These are phyloP conservation scores for Onychostoma macrolepis DNA, from an alignment of 2,113 vertebrate genomes.

Conservation along the genomic window DNA sequence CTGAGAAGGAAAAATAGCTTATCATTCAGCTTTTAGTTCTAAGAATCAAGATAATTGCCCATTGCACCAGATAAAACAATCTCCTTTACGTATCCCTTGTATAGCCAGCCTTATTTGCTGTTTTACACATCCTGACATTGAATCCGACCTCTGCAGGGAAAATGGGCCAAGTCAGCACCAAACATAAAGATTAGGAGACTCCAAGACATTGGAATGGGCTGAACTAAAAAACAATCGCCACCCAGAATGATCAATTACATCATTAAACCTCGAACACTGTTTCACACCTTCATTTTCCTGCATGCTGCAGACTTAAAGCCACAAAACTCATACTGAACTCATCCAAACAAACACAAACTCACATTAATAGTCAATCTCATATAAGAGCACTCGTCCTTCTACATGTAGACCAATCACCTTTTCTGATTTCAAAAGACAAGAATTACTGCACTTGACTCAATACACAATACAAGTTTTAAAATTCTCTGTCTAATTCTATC, in stretches of 20 bases:
- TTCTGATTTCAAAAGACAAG: neutral
- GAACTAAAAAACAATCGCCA: constrained; percentile 64
- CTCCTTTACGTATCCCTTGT: constrained; percentile 1
- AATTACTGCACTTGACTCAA: neutral
- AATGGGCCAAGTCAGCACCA: constrained; percentile 47
- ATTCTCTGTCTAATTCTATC: neutral
- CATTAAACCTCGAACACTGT: constrained; percentile 68
- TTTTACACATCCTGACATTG: constrained; percentile 47
- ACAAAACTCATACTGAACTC: constrained; percentile 31
- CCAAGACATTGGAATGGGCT: neutral
- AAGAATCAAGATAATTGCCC: constrained; percentile 39
- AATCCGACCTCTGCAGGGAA: constrained; percentile 41
- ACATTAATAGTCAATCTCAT: neutral
- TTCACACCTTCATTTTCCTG: constrained; percentile 50
- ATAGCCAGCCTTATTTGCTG: constrained; percentile 18
- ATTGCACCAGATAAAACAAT: constrained; percentile 35
- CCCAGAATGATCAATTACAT: constrained; percentile 75
- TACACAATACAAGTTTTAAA: neutral
- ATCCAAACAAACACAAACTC: neutral
- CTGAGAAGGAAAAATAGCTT: neutral
- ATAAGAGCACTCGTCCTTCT: neutral
- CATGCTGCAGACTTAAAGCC: constrained; percentile 59
- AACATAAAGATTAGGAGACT: constrained; percentile 29
- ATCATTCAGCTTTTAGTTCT: constrained; percentile 1
- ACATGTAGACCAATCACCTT: neutral